Conservation (phyloP, 1,140 invertebrate genomes). For the Antheraea pernyi region DNA sequence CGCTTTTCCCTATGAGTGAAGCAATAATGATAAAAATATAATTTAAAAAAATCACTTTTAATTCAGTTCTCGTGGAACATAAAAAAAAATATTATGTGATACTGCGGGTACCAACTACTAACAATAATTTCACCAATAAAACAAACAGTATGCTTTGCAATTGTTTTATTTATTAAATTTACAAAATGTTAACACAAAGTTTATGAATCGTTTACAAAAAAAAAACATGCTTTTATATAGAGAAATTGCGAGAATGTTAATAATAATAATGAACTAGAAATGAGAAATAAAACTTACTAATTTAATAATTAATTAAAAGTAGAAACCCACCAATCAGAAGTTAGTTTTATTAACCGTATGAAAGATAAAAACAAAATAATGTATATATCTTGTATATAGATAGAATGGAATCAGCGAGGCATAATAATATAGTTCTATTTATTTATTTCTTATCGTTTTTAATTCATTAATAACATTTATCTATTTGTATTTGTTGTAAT, state of each 20-base stretch:
- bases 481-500: conserved; percentile 49
- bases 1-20: too few relatives aligned
- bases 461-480: conserved; percentile 26
- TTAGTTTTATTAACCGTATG: conserved; percentile 7
- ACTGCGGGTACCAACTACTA: too few relatives aligned
- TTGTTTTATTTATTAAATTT: not conserved
- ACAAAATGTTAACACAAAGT: not conserved
- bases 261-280: not conserved
- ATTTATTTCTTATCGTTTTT: conserved; percentile 30
- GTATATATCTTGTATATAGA: conserved; percentile 65
- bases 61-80: too few relatives aligned
- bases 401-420: conserved; percentile 57
- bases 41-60: too few relatives aligned
- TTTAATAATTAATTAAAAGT: conserved; percentile 11
- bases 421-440: conserved; percentile 45
- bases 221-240: not conserved
- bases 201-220: not conserved
- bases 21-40: too few relatives aligned
- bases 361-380: conserved; percentile 40
- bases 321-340: conserved; percentile 36
- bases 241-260: not conserved
- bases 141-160: too few relatives aligned
- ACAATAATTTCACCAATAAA: too few relatives aligned
- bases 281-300: not conserved
- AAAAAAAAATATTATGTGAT: too few relatives aligned